Conservation (phyloP, 2,888 invertebrate genomes). For the Thymelicus sylvestris region DNA sequence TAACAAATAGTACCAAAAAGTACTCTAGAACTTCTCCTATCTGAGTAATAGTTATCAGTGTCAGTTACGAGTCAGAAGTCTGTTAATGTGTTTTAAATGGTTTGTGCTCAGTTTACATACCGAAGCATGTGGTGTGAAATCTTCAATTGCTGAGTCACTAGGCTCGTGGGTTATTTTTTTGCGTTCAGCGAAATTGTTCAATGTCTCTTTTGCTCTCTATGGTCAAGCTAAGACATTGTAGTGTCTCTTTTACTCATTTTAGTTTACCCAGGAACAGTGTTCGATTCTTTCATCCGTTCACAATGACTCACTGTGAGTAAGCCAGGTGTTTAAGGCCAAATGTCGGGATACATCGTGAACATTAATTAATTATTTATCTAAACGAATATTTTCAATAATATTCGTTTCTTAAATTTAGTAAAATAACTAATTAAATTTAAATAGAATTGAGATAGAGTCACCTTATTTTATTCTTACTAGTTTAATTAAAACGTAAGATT, state of each 20-base stretch:
- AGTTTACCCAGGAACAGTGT: conserved; percentile 43
- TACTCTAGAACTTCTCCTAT: background rate
- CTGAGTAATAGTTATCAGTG: conserved; percentile 27
- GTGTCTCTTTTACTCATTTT: conserved; percentile 48
- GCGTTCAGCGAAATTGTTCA: conserved; percentile 40
- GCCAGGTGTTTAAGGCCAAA: conserved; percentile 16
- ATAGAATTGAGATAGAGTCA: no score
- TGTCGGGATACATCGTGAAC: conserved; percentile 16
- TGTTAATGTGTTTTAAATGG: conserved; percentile 54
- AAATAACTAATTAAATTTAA: no score
- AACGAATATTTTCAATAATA: no score
- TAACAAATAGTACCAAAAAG: no score
- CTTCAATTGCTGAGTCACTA: conserved; percentile 52
- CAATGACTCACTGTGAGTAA: conserved; percentile 60
- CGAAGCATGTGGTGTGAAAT: conserved; percentile 45
- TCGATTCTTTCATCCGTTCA: conserved; percentile 46
- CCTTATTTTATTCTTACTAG: no score
- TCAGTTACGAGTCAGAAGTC: conserved; percentile 11
- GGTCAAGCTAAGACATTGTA: conserved; percentile 10
- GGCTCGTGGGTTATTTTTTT: conserved; percentile 43
- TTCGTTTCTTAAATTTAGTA: no score
- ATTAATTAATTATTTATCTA: background rate
- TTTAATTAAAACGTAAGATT: no score
- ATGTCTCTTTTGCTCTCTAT: conserved; percentile 22
- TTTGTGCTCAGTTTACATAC: conserved; percentile 40